phyloP scores from a whole-genome alignment of 2,797 vertebrate species.

The Lepidocolaptes lacrymiger region DNA sequence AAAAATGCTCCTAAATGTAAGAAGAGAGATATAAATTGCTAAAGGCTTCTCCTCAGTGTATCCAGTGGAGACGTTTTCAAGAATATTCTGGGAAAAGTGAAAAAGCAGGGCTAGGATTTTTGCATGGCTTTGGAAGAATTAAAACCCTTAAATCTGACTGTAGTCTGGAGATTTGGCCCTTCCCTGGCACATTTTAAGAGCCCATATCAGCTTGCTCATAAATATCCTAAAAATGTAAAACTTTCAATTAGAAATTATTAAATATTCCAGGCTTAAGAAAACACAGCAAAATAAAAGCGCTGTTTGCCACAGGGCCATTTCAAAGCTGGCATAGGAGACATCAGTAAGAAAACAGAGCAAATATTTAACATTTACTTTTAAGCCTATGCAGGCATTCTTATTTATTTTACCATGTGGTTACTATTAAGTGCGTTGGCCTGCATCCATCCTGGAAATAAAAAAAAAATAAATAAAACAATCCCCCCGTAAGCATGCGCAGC shows the following conservation, averaged over 20 bases:
- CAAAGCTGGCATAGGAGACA: conserved; percentile 30
- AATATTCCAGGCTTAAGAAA: conserved; percentile 39
- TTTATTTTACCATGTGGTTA: conserved; percentile 69
- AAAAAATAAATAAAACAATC: neutral
- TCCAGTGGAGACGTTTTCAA: neutral
- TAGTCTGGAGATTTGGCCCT: neutral
- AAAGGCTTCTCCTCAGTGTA: neutral
- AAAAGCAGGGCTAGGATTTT: neutral
- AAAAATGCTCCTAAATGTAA: conserved; percentile 22
- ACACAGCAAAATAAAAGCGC: neutral
- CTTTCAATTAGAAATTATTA: conserved; percentile 55
- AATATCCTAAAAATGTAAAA: conserved; percentile 51
- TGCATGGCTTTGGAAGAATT: neutral
- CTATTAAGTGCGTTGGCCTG: conserved; percentile 62
- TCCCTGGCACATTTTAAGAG: neutral
- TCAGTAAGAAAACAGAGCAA: conserved; percentile 37
- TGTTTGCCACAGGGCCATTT: conserved; percentile 27
- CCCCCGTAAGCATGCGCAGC: conserved; percentile 35
- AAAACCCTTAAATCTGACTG: neutral
- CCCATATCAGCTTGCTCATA: neutral
- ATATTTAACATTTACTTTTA: conserved; percentile 63
- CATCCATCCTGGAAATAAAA: conserved; percentile 31
- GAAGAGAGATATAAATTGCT: conserved; percentile 11
- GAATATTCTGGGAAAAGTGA: neutral
- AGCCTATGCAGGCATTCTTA: conserved; percentile 52